Percentiles rank a stretch among this genome's conserved stretches.
phyloP scores from a whole-genome alignment of 2,888 invertebrate genomes.

The Rhagium mordax region DNA sequence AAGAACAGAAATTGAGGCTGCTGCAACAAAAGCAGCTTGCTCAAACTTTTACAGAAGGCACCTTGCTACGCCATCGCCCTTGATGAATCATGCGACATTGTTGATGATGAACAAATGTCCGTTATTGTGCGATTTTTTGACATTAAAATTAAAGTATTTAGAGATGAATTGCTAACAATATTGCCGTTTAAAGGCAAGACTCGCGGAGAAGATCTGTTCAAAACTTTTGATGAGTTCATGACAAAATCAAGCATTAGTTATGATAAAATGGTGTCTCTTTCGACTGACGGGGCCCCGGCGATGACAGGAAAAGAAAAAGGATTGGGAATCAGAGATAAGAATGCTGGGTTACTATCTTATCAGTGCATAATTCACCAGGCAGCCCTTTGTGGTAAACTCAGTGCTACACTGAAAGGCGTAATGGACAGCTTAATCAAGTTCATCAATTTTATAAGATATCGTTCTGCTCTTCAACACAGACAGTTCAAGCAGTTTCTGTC shows the following conservation, averaged over 20 bases:
- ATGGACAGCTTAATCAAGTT: background rate
- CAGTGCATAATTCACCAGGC: constrained; percentile 25
- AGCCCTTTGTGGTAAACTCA: constrained; percentile 2
- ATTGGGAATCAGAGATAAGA: constrained; percentile 18
- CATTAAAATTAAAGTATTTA: constrained; percentile 48
- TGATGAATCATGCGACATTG: constrained; percentile 41
- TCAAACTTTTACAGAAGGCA: constrained; percentile 48
- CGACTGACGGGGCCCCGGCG: constrained; percentile 26
- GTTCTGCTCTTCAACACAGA: constrained; percentile 45
- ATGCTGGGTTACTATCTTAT: constrained; percentile 20
- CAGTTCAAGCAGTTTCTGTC: constrained; percentile 47
- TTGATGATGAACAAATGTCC: constrained; percentile 58
- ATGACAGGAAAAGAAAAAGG: constrained; percentile 18
- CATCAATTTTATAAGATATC: constrained; percentile 50
- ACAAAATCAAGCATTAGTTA: constrained; percentile 42
- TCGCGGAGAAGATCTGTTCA: constrained; percentile 41
- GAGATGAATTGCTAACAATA: constrained; percentile 52
- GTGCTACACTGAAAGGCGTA: constrained; percentile 25
- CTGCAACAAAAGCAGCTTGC: no score
- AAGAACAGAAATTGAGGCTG: no score
- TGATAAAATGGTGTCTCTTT: constrained; percentile 41
- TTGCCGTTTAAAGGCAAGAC: constrained; percentile 47
- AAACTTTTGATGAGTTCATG: constrained; percentile 37
- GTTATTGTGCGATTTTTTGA: constrained; percentile 53
- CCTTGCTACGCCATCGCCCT: constrained; percentile 52